Conservation (phyloP, 2,113 vertebrate species). For the Shinisaurus crocodilurus region DNA sequence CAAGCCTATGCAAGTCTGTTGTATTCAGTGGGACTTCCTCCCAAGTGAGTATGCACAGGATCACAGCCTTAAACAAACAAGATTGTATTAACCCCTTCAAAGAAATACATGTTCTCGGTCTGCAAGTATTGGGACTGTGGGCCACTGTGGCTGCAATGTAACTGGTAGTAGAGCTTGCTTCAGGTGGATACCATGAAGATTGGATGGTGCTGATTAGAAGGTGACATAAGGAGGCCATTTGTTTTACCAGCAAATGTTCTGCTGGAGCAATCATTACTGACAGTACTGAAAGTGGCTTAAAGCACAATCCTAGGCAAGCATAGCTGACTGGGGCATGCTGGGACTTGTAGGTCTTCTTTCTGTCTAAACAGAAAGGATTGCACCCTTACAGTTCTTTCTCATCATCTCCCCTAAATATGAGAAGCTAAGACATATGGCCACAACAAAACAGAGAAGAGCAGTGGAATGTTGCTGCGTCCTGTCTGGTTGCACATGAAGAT, state of each 20-base stretch:
- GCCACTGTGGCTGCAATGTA: not conserved
- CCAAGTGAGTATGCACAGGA: not conserved
- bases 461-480: not conserved
- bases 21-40: not conserved
- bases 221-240: not conserved
- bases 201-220: not conserved
- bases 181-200: not conserved
- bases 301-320: too few species aligned
- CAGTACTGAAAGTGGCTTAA: not conserved
- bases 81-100: not conserved
- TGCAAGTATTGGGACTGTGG: not conserved
- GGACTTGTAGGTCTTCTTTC: too few species aligned
- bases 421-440: not conserved
- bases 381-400: not conserved
- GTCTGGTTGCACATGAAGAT: not conserved
- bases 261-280: not conserved
- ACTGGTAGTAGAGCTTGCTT: not conserved
- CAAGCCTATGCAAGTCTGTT: not conserved
- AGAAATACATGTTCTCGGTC: not conserved
- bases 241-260: not conserved
- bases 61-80: not conserved
- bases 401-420: not conserved
- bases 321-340: too few species aligned
- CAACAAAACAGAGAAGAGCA: not conserved
- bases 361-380: too few species aligned